Evolutionary conservation across 2,797 vertebrate genomes (phyloP).

Genomic region (Meriones psammophilus): DNA sequence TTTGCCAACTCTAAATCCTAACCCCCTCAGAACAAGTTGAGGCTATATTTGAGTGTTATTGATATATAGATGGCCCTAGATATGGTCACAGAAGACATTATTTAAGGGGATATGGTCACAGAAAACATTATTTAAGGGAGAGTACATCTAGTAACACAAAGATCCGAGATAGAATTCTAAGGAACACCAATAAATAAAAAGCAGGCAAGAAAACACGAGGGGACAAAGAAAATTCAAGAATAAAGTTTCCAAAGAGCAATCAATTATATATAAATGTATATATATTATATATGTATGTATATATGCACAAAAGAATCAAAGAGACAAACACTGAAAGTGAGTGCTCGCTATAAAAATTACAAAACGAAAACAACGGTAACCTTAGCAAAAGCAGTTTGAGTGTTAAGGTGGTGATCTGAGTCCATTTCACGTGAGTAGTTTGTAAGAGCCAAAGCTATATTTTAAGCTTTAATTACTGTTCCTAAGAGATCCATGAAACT

Average conservation of each 20-base stretch:
- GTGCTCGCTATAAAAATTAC: conserved; percentile 23
- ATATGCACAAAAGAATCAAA: background rate
- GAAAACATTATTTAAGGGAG: conserved; percentile 30
- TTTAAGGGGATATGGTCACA: conserved; percentile 19
- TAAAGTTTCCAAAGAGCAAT: background rate
- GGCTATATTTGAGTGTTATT: background rate
- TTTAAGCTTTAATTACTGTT: background rate
- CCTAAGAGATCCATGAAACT: background rate
- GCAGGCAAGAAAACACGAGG: background rate
- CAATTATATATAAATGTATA: background rate
- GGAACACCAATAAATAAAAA: conserved; percentile 52
- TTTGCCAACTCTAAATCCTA: conserved; percentile 67
- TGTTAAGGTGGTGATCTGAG: background rate
- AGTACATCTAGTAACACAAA: background rate
- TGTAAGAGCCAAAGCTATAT: background rate
- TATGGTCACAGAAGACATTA: conserved; percentile 36
- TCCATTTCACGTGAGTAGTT: background rate
- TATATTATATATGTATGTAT: background rate
- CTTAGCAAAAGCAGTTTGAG: conserved; percentile 46
- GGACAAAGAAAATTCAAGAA: conserved; percentile 14
- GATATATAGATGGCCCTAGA: background rate
- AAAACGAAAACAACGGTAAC: background rate
- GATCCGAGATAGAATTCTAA: background rate
- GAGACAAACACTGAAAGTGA: conserved; percentile 23
- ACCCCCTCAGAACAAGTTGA: conserved; percentile 38